These are phyloP conservation scores for Trochalopteron elliotii DNA, from an alignment of 2,113 vertebrate species.

Conservation along the genomic window DNA sequence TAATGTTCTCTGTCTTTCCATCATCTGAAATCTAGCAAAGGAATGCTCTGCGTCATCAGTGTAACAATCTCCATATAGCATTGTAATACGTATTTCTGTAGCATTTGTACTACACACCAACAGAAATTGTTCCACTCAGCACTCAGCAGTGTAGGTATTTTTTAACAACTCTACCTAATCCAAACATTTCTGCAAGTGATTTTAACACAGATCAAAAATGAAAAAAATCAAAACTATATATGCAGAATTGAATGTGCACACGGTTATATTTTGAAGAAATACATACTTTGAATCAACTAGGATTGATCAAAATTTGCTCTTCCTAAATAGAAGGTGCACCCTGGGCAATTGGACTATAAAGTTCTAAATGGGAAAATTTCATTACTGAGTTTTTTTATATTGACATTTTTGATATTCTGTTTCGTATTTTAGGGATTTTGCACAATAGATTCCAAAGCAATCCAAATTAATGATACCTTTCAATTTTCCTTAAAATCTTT, in stretches of 20 bases:
- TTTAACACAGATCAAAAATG: background rate
- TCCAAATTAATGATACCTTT: background rate
- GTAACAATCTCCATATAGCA: background rate
- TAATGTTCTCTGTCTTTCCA: background rate
- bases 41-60: background rate
- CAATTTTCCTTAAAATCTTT: background rate
- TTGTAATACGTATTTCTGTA: background rate
- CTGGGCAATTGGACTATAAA: background rate
- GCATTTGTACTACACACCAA: background rate
- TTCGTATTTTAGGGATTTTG: background rate
- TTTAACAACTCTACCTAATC: background rate
- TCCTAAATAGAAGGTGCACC: background rate
- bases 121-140: background rate
- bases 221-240: background rate
- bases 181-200: background rate
- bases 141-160: background rate
- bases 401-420: background rate
- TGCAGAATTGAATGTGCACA: fast-evolving
- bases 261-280: background rate
- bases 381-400: background rate
- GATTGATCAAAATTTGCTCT: background rate
- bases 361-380: background rate
- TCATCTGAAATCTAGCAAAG: background rate
- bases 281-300: background rate
- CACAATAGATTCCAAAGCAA: background rate